Percentiles rank a stretch among this genome's conserved stretches.
Conservation (phyloP, 2,888 invertebrate genomes). For the Osedax frankpressi region DNA sequence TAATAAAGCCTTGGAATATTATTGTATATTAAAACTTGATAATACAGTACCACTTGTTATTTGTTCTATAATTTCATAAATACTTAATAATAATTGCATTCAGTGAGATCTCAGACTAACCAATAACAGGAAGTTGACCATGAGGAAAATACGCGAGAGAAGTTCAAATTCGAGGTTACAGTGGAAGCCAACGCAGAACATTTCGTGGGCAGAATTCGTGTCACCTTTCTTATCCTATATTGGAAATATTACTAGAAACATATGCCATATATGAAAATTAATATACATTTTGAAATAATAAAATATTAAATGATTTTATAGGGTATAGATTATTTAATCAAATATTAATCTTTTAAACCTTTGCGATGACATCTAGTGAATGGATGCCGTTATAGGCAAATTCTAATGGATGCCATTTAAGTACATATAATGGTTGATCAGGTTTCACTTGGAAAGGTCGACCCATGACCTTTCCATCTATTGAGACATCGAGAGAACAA, state of each 20-base stretch:
- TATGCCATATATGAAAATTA: neutral
- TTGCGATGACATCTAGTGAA: conserved; percentile 38
- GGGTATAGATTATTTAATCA: neutral
- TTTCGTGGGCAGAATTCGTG: conserved; percentile 47
- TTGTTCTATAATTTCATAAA: too few species aligned
- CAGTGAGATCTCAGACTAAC: too few species aligned
- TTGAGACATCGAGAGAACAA: conserved; percentile 55
- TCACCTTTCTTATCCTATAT: neutral
- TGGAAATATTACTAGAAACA: neutral
- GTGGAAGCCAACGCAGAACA: conserved; percentile 66
- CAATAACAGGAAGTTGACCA: conserved; percentile 61
- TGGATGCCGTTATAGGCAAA: conserved; percentile 58
- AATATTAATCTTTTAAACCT: conserved; percentile 27
- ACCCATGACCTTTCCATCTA: conserved; percentile 52
- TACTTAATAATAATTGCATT: too few species aligned
- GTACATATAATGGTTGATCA: conserved; percentile 57
- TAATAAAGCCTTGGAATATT: too few species aligned
- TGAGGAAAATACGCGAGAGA: conserved; percentile 60
- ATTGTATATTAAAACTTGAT: too few species aligned
- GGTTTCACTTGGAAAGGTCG: conserved; percentile 52
- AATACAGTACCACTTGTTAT: too few species aligned
- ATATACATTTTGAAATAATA: neutral
- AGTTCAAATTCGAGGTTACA: conserved; percentile 55
- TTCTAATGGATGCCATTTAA: conserved; percentile 59
- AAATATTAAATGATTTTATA: neutral